Evolutionary conservation across 2,888 invertebrate genomes (phyloP).

Genomic region (Carabus problematicus): DNA sequence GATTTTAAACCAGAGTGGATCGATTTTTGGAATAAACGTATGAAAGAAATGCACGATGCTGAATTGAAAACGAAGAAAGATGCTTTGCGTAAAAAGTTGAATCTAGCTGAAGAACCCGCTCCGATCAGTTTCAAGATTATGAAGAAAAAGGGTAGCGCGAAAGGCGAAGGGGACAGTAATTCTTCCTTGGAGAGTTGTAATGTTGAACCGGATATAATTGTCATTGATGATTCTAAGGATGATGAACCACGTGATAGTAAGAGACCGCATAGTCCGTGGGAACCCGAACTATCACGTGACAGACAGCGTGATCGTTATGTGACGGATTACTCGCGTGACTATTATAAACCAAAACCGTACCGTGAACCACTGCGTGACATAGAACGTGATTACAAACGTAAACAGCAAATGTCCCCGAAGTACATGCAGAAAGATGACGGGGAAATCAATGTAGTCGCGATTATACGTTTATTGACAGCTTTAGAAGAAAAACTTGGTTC

Average conservation of each 20-base stretch:
- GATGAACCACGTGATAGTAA: constrained; percentile 45
- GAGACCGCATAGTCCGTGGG: constrained; percentile 58
- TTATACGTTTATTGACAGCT: constrained; percentile 78
- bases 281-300: constrained; percentile 44
- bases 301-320: constrained; percentile 42
- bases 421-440: constrained; percentile 57
- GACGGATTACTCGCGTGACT: constrained; percentile 45
- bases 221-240: constrained; percentile 55
- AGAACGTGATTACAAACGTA: constrained; percentile 37
- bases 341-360: constrained; percentile 54
- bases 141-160: constrained; percentile 44
- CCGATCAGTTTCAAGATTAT: constrained; percentile 57
- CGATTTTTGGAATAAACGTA: constrained; percentile 80
- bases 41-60: constrained; percentile 78
- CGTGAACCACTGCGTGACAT: constrained; percentile 48
- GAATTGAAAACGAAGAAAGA: constrained; percentile 71
- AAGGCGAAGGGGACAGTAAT: background rate
- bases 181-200: background rate
- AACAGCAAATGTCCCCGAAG: constrained; percentile 50
- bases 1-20: constrained; percentile 93
- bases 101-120: constrained; percentile 54
- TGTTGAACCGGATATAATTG: constrained; percentile 54
- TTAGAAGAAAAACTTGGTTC: constrained; percentile 86
- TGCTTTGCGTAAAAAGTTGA: constrained; percentile 70
- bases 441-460: constrained; percentile 68